Base-by-base conservation (phyloP, 2,888 invertebrate species). In the Andrena minutula region DNA sequence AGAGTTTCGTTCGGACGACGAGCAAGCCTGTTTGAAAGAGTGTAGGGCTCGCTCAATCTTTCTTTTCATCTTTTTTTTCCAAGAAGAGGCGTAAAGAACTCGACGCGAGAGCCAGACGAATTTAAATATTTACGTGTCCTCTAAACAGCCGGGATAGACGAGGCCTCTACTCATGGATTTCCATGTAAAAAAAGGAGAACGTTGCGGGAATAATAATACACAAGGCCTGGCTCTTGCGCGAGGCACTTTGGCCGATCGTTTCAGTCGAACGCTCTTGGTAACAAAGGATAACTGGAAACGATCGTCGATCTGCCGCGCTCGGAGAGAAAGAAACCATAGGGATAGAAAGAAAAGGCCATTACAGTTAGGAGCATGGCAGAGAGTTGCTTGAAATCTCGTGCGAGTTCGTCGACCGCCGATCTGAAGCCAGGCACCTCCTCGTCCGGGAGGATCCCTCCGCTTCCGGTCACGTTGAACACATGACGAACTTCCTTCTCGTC, bases 361-460 rank as follows among this genome's bases (percentile, higher is more conserved):
- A 93, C 94, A 90, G 96, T 96, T 82, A 97, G 94, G 65, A 97
- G 94, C 89, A 96, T 95, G 66, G 95, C 94, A 47, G 96, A 95
- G 78, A 97, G 94, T 88, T 95, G 95, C 90, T 96, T 96, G 86
- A 96, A 95, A 92, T 96, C 96, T 79, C 95, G 95, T n/a, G 96
- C 95, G 84, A 97, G 95, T 26, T 96, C 95, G 65, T 96, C 95
- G 66, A 96, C 95, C 89, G 96, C 96, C 90, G 95, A 94, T 77
- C 95, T 94, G 94, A 97, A 97, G 87, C 96, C 95, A 0, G 96
- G 96, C 82, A 96, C 96, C 90, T 96, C 96, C 86, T 92, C 91
- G 53, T 96, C 96, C 1, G 97, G 97, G 94, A 97, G 94, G 87
- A 95, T 94, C 95, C 94, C 64, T 95, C 95, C 96, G 93, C 84